Evolutionary conservation across 2,888 invertebrate species (phyloP), one percentile per base, ranked within the genome.

Genomic region (Halictus quadricinctus): DNA sequence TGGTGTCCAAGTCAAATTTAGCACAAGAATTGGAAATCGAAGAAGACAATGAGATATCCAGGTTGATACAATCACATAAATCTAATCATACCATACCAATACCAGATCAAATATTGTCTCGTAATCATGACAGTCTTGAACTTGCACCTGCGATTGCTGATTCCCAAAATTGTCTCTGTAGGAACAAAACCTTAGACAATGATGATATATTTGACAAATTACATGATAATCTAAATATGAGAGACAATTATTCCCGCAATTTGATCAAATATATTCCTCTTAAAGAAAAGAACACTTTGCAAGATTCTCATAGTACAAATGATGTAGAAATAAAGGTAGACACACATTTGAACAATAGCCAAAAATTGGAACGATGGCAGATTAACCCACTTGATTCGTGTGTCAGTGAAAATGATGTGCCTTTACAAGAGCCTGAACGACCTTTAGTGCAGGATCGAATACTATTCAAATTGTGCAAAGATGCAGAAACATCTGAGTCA

Each of bases 361-460:
- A 84, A 76, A 82, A 88, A 70, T 25, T 86, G 15, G 87, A 90
- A 0, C 88, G 83, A 72, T 89, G 88, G 88, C 85, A 76, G 50
- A 73, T 93, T 60, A 87, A 92, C 76, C 90, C 90, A 0, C 80
- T 90, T 2, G 89, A 92, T 54, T 74, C 79, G 1, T 74, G 72
- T 10, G 69, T 72, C 15, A 79, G 84, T 10, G 84, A 88, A 43
- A 90, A 88, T 10, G 93, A 92, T 50, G 81, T 87, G 84, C 88
- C 90, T 78, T 88, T 93, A 66, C 81, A n/a, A 76, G 74, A 84
- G 25, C 88, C 79, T 8, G 76, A 79, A 15, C 80, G 89, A 36
- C 86, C 83, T 18, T 1, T 36, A 48, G 80, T 58, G 58, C 79
- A 84, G 43, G 88, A 91, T 72, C 87, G 85, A 25, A 58, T 81